Conservation (phyloP, 2,888 invertebrate species). For the Nemotelus nigrinus region DNA sequence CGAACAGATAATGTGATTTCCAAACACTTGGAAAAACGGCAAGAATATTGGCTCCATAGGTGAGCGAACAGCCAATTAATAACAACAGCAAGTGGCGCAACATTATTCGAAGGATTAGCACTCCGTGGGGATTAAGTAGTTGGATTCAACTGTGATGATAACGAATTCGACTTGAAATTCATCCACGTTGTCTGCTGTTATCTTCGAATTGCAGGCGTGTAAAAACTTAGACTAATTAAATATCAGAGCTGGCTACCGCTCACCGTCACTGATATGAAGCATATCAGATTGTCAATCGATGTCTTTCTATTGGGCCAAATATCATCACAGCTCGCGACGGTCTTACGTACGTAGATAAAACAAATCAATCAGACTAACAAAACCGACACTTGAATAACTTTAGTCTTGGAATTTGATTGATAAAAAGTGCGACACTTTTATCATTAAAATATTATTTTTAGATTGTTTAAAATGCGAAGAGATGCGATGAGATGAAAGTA, state of each 20-base stretch:
- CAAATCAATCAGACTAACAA: too few relatives aligned
- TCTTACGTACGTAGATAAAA: too few relatives aligned
- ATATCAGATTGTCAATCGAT: not conserved
- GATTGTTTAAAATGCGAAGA: too few relatives aligned
- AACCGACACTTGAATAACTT: too few relatives aligned
- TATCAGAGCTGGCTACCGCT: too few relatives aligned
- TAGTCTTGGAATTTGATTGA: too few relatives aligned
- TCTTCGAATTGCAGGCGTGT: not conserved
- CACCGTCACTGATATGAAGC: not conserved
- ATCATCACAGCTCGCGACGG: constrained; percentile 10
- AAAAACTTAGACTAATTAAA: too few relatives aligned
- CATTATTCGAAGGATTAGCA: constrained; percentile 16
- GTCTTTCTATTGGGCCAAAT: not conserved
- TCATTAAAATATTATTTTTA: too few relatives aligned
- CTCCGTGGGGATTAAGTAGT: not conserved
- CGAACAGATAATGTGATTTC: constrained; percentile 62
- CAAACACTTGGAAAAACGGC: constrained; percentile 63
- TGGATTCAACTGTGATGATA: not conserved
- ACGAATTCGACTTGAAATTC: not conserved
- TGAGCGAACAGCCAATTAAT: not conserved
- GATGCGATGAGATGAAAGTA: too few relatives aligned
- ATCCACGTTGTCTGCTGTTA: constrained; percentile 6
- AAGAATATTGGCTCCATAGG: constrained; percentile 58
- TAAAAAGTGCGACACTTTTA: too few relatives aligned
- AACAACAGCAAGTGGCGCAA: constrained; percentile 17